Percentiles rank a stretch among this genome's conserved stretches.
Conservation (phyloP, 2,113 vertebrate genomes). For the Heterocephalus glaber region DNA sequence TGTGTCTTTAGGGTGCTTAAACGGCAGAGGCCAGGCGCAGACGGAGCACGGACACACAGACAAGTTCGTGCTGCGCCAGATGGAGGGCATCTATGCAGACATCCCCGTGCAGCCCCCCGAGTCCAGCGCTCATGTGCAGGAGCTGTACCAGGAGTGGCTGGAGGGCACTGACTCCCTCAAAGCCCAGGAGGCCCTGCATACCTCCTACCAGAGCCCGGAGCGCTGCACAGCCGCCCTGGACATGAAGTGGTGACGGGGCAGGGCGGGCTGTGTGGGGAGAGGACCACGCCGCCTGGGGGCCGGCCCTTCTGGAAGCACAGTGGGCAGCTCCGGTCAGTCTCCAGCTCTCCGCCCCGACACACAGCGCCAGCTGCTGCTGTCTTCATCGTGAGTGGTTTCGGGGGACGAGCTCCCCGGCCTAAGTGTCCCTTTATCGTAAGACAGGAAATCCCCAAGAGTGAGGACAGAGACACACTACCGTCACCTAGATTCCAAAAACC, state of each 20-base stretch:
- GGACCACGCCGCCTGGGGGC: background rate
- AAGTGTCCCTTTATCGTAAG: background rate
- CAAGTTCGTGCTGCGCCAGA: conserved; percentile 89
- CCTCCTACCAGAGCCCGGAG: conserved; percentile 83
- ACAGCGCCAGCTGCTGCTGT: background rate
- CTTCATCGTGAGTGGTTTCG: background rate
- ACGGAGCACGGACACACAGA: conserved; percentile 86
- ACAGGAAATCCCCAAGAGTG: conserved; percentile 32
- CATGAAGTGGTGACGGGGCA: conserved; percentile 85
- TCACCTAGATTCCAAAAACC: background rate
- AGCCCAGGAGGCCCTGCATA: conserved; percentile 88
- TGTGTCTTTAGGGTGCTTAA: conserved; percentile 90
- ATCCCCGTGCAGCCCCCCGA: conserved; percentile 90
- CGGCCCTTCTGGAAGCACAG: background rate
- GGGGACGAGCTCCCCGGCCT: background rate
- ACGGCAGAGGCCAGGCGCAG: conserved; percentile 91
- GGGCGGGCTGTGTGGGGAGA: too few relatives aligned
- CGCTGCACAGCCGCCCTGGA: conserved; percentile 78
- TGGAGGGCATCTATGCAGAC: conserved; percentile 92
- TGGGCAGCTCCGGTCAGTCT: accelerated
- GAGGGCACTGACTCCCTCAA: conserved; percentile 89
- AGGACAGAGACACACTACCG: background rate
- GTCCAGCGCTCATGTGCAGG: conserved; percentile 85
- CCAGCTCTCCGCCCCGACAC: background rate
- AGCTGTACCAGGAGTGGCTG: conserved; percentile 94